Percentiles rank a stretch among this genome's conserved stretches.
Conservation (phyloP, 2,888 invertebrate species). For the Drosophila subquinaria region DNA sequence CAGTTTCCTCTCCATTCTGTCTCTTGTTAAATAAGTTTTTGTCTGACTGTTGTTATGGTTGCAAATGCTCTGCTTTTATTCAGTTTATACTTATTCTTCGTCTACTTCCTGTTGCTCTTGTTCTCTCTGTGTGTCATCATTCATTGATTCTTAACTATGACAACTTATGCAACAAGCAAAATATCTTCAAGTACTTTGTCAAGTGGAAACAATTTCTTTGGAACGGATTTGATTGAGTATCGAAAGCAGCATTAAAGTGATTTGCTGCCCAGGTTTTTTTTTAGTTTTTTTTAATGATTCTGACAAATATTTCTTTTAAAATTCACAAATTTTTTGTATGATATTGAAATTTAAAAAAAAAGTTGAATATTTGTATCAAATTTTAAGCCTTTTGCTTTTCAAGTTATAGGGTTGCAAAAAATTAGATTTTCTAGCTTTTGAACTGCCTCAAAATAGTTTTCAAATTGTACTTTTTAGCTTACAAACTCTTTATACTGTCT, state of each 20-base stretch:
- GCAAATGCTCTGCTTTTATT: constrained; percentile 24
- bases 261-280: no score
- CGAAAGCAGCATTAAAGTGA: not conserved
- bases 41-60: constrained; percentile 32
- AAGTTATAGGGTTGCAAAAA: no score
- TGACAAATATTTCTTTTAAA: no score
- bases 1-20: constrained; percentile 10
- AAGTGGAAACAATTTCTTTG: constrained; percentile 2
- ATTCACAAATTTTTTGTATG: no score
- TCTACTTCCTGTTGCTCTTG: constrained; percentile 6
- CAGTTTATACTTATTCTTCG: not conserved
- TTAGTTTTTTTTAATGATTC: no score
- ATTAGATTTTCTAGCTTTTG: no score
- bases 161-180: constrained; percentile 1
- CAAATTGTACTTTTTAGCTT: not conserved
- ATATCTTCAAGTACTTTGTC: constrained; percentile 1
- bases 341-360: no score
- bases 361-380: no score
- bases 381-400: no score
- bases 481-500: no score
- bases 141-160: constrained; percentile 20
- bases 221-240: not conserved
- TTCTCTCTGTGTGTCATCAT: constrained; percentile 6
- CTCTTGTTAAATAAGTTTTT: constrained; percentile 35
- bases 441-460: not conserved